A percentile compares a stretch with the other conserved stretches of the same genome.
Conservation (phyloP, 2,113 vertebrate species). For the Arvicanthis niloticus region DNA sequence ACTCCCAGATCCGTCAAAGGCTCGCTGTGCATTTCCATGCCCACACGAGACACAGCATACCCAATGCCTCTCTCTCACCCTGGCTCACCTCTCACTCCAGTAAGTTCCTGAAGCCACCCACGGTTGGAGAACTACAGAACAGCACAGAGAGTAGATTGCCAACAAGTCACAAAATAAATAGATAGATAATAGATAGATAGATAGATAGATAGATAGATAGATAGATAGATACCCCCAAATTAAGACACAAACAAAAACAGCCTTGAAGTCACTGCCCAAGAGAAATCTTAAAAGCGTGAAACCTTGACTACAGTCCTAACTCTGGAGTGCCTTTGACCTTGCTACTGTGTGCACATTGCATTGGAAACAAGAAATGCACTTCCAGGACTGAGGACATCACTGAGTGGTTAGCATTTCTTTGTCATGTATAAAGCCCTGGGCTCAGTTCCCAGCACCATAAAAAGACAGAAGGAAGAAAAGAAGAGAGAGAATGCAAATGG, state of each 20-base stretch:
- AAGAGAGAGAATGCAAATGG: not conserved
- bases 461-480: not conserved
- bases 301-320: not conserved
- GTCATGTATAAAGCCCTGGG: not conserved
- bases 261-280: not conserved
- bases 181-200: too few relatives aligned
- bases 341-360: accelerated
- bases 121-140: not conserved
- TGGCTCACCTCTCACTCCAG: not conserved
- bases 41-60: not conserved
- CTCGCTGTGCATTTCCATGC: not conserved
- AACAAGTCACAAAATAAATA: not conserved
- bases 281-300: not conserved
- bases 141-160: not conserved
- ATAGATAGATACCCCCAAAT: not conserved
- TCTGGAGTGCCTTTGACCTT: not conserved
- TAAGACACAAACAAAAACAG: not conserved
- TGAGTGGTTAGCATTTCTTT: not conserved
- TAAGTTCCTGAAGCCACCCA: not conserved
- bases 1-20: not conserved
- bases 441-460: not conserved
- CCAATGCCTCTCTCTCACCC: not conserved
- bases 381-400: not conserved
- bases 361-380: not conserved
- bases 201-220: too few relatives aligned